Evolutionary conservation across 2,888 invertebrate species (phyloP).

Genomic region (Antitype chi): DNA sequence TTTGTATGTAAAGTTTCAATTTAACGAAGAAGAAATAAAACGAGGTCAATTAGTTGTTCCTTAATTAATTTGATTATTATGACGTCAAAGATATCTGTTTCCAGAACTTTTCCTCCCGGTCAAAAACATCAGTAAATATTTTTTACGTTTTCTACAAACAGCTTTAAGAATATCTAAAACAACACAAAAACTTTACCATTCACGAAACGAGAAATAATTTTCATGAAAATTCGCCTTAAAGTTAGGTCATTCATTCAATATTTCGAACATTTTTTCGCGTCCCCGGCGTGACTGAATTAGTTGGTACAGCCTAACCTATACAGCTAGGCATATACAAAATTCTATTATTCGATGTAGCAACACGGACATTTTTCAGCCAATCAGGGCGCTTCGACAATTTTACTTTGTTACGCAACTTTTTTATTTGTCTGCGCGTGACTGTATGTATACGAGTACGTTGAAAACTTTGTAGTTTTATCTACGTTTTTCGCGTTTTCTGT

Average conservation of each 20-base stretch:
- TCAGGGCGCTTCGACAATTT: slow-evolving; percentile 53
- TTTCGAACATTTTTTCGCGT: slow-evolving; percentile 8
- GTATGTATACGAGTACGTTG: slow-evolving; percentile 43
- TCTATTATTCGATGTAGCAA: slow-evolving; percentile 57
- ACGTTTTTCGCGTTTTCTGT: slow-evolving; percentile 37
- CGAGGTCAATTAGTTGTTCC: neutral
- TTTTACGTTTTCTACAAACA: neutral
- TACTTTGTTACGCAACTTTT: slow-evolving; percentile 57
- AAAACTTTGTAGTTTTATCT: slow-evolving; percentile 50
- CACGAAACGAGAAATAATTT: neutral
- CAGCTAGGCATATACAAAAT: slow-evolving; percentile 44
- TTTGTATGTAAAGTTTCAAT: too few relatives aligned
- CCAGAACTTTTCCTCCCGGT: neutral
- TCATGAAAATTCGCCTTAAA: neutral
- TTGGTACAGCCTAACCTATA: slow-evolving; percentile 25
- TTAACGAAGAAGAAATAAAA: neutral
- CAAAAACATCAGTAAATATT: neutral
- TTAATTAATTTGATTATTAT: neutral
- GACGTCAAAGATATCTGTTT: neutral
- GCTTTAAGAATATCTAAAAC: neutral
- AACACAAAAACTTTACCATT: neutral
- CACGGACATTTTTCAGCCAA: slow-evolving; percentile 55
- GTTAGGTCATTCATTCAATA: neutral
- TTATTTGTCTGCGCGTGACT: slow-evolving; percentile 55
- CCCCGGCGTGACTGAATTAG: slow-evolving; percentile 20